Evolutionary conservation across 2,888 invertebrate species (phyloP).

Genomic region (Trissonchulus sp.): DNA sequence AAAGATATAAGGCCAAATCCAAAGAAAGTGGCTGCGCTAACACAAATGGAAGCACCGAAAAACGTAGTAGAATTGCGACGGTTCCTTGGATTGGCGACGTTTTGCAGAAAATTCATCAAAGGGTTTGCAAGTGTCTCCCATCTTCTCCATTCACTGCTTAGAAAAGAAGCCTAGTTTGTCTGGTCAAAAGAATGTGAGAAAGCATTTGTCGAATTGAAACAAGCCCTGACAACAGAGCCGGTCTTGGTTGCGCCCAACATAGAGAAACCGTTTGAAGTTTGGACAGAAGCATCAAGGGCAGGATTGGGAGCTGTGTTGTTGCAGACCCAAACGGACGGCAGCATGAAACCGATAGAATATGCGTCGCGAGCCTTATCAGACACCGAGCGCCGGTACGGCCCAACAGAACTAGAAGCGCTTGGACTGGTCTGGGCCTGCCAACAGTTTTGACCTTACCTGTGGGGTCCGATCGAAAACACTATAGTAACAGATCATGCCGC

Average conservation of each 20-base stretch:
- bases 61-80: not conserved
- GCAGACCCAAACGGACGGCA: conserved; percentile 5
- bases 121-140: not conserved
- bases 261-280: not conserved
- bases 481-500: too few relatives aligned
- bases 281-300: not conserved
- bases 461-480: too few relatives aligned
- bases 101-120: not conserved
- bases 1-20: conserved; percentile 1
- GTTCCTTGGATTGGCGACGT: conserved; percentile 1
- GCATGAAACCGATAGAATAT: not conserved
- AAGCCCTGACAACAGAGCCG: not conserved
- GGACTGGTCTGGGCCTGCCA: not conserved
- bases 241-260: not conserved
- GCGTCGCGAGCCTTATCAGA: not conserved
- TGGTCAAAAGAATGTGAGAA: not conserved
- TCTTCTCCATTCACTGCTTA: not conserved
- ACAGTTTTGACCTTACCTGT: conserved; percentile 1
- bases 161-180: not conserved
- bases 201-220: not conserved
- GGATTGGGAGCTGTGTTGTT: not conserved
- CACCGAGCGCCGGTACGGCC: not conserved
- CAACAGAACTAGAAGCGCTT: conserved; percentile 1
- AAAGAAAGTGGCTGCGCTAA: not conserved
- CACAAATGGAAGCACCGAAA: not conserved